A percentile compares a stretch with the other conserved stretches of the same genome.
phyloP scores from a whole-genome alignment of 2,888 invertebrate genomes.

The Cataglyphis cursor region DNA sequence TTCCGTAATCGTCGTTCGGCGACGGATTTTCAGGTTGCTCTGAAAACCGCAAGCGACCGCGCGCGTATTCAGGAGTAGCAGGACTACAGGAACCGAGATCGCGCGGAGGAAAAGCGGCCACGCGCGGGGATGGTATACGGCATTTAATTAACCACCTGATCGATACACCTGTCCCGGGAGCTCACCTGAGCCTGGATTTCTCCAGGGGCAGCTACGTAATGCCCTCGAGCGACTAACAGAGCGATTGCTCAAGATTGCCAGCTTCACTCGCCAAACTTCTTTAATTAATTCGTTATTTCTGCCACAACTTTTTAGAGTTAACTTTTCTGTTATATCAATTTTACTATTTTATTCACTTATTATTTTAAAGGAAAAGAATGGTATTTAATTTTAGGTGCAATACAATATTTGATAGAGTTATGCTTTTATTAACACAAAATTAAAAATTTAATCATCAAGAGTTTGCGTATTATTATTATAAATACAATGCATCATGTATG shows the following conservation, averaged over 20 bases:
- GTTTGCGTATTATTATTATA: not conserved
- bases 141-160: conserved; percentile 77
- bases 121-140: conserved; percentile 35
- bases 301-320: not conserved
- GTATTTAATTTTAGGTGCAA: not conserved
- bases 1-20: conserved; percentile 44
- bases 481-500: not conserved
- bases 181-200: conserved; percentile 76
- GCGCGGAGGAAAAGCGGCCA: conserved; percentile 51
- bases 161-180: conserved; percentile 76
- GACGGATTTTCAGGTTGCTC: conserved; percentile 53
- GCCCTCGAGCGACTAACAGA: conserved; percentile 58
- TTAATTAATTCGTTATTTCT: conserved; percentile 44
- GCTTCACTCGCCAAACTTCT: not conserved
- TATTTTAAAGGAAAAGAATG: not conserved
- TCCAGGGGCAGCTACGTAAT: conserved; percentile 69
- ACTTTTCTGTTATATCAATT: conserved; percentile 2
- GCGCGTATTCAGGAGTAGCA: conserved; percentile 63
- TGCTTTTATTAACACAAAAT: not conserved
- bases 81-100: conserved; percentile 57
- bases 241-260: conserved; percentile 63
- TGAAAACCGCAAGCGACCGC: conserved; percentile 56
- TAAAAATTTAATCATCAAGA: not conserved
- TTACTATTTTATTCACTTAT: not conserved
- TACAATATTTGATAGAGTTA: not conserved